Percentiles rank a stretch among this genome's conserved stretches.
Evolutionary conservation across 2,113 vertebrate genomes (phyloP).

Genomic region (cattle (Bos taurus)): ARS-UCD2.0 NC_037342.1:52747001-52747500

Average conservation of each 20-base stretch:
- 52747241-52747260: not conserved
- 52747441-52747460: not conserved
- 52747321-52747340: not conserved
- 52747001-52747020: not conserved
- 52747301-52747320: not conserved
- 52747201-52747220: not conserved
- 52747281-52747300: not conserved
- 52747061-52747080: not conserved
- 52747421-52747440: not conserved
- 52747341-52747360: not conserved
- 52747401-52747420: not conserved
- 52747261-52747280: not conserved
- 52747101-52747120: not conserved
- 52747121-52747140: not conserved
- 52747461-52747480: not conserved
- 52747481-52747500: not conserved
- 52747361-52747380: not conserved
- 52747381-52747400: not conserved
- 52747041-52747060: not conserved
- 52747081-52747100: not conserved
- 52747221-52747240: not conserved
- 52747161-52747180: not conserved
- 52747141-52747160: not conserved
- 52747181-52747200: not conserved
- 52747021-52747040: not conserved